These are phyloP conservation scores for Zaprionus kolodkinae DNA, from an alignment of 1,140 invertebrate species.

Conservation along the genomic window DNA sequence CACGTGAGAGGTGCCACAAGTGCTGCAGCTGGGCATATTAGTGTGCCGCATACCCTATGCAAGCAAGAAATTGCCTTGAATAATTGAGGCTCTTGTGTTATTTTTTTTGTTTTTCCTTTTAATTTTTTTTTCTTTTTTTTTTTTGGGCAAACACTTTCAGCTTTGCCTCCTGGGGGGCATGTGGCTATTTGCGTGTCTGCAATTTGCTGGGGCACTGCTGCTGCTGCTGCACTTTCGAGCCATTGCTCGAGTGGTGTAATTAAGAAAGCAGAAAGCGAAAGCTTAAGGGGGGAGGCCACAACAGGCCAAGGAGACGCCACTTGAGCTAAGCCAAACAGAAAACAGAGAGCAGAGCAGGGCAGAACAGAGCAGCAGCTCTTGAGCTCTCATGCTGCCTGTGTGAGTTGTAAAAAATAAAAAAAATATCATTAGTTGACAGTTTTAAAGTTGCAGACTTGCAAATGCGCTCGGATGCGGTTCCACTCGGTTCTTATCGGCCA, in stretches of 20 bases:
- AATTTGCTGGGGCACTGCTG: constrained; percentile 51
- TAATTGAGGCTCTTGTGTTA: constrained; percentile 11
- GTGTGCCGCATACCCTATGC: constrained; percentile 17
- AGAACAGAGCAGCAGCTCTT: not conserved
- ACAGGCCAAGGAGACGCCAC: constrained; percentile 48
- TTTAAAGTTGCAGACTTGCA: constrained; percentile 57
- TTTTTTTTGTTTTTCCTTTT: constrained; percentile 1
- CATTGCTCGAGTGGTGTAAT: constrained; percentile 63
- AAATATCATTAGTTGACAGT: constrained; percentile 62
- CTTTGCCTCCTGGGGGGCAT: constrained; percentile 20
- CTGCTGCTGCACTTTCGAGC: constrained; percentile 52
- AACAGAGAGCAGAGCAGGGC: constrained; percentile 12
- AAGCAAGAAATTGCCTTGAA: not conserved
- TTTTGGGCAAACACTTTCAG: constrained; percentile 24
- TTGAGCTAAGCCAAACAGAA: constrained; percentile 48
- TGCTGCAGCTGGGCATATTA: constrained; percentile 6
- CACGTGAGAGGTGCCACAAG: not conserved
- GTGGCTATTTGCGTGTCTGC: constrained; percentile 60
- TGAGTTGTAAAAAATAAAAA: constrained; percentile 32
- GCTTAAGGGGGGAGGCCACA: constrained; percentile 35
- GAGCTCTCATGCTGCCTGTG: not conserved
- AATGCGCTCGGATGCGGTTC: constrained; percentile 28
- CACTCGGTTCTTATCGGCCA: constrained; percentile 53
- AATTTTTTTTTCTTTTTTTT: constrained; percentile 1
- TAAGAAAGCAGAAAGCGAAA: constrained; percentile 73